A percentile compares a stretch with the other conserved stretches of the same genome.
Conservation (phyloP, 2,888 invertebrate genomes). For the Ctena decussata region DNA sequence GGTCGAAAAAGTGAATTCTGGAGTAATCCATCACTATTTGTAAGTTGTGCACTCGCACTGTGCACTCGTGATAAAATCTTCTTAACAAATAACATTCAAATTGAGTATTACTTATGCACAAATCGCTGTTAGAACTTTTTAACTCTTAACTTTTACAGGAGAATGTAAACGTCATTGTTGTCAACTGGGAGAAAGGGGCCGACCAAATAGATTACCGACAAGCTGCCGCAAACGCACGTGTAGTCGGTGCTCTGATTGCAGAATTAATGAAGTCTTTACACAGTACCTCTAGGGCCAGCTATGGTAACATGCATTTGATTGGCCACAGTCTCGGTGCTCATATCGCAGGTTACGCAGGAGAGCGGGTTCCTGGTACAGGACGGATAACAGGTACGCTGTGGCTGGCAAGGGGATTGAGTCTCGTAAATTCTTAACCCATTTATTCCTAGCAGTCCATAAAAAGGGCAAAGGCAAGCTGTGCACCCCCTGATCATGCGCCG, state of each 20-base stretch:
- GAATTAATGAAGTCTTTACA: slow-evolving; percentile 73
- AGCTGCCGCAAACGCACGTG: slow-evolving; percentile 84
- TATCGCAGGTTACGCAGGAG: slow-evolving; percentile 95
- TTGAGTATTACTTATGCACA: too few species aligned
- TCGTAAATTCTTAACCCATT: too few species aligned
- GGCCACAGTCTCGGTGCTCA: slow-evolving; percentile 96
- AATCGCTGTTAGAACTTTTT: too few species aligned
- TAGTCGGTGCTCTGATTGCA: slow-evolving; percentile 83
- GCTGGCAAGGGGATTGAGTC: too few species aligned
- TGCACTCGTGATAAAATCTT: too few species aligned
- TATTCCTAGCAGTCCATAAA: too few species aligned
- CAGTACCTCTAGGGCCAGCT: slow-evolving; percentile 27
- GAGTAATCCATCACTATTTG: too few species aligned
- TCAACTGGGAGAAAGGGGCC: slow-evolving; percentile 72
- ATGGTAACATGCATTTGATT: slow-evolving; percentile 91
- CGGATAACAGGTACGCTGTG: slow-evolving; percentile 83
- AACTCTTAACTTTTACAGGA: slow-evolving; percentile 60
- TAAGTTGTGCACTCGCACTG: too few species aligned
- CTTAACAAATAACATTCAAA: too few species aligned
- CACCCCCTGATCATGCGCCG: too few species aligned
- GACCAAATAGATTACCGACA: slow-evolving; percentile 78
- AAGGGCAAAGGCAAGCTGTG: too few species aligned
- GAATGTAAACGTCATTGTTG: slow-evolving; percentile 68
- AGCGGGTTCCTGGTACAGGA: slow-evolving; percentile 85
- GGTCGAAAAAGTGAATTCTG: too few species aligned